Percentiles rank a stretch among this genome's conserved stretches.
Evolutionary conservation across 2,113 vertebrate genomes (phyloP).

Genomic region (Tapirus terrestris): DNA sequence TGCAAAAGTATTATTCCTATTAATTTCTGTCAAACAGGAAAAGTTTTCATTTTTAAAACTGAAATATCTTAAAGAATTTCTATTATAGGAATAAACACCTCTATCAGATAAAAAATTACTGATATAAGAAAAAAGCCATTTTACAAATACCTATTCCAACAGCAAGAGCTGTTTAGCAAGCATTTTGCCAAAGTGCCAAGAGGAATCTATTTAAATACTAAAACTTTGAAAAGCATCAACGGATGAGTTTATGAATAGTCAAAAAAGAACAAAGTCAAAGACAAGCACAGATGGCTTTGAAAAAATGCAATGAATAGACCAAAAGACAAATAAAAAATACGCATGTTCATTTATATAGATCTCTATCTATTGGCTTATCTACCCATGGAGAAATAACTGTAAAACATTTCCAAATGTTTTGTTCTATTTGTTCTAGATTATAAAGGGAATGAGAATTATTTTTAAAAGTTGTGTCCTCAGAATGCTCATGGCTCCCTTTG

Average conservation of each 20-base stretch:
- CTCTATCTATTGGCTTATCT: neutral
- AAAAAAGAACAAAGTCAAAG: neutral
- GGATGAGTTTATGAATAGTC: neutral
- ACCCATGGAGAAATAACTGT: neutral
- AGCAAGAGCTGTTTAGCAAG: neutral
- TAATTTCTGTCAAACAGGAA: neutral
- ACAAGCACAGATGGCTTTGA: neutral
- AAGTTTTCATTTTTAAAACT: constrained; percentile 29
- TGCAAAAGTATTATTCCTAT: neutral
- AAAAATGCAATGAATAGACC: neutral
- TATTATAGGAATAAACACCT: neutral
- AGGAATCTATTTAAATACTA: constrained; percentile 38
- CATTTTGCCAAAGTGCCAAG: neutral
- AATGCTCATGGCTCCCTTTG: neutral
- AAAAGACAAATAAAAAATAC: neutral
- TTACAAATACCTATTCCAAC: neutral
- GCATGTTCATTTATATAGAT: neutral
- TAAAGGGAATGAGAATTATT: neutral
- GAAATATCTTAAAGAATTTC: neutral
- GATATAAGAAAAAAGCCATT: neutral
- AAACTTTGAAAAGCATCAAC: neutral
- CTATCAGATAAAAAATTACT: neutral
- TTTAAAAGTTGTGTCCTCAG: neutral
- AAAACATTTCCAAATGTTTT: neutral
- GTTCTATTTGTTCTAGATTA: neutral